A percentile compares a stretch with the other conserved stretches of the same genome.
phyloP scores from a whole-genome alignment of 2,113 vertebrate species.

The Neodontobutis hainanensis region DNA sequence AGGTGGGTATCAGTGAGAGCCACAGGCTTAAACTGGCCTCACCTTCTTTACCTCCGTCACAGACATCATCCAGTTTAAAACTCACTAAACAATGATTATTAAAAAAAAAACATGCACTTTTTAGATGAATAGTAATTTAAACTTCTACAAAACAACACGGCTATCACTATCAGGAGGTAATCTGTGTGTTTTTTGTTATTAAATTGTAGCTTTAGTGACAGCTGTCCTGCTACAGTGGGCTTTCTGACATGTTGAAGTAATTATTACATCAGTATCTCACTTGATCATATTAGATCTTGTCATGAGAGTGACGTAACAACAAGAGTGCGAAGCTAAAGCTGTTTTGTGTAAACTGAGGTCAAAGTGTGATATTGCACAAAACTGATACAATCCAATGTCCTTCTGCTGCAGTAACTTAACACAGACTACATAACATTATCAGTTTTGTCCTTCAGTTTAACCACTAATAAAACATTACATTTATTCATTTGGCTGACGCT shows the following conservation, averaged over 20 bases:
- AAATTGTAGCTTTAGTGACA: neutral
- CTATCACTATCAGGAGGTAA: neutral
- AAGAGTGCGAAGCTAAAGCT: neutral
- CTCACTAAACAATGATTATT: neutral
- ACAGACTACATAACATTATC: too few species aligned
- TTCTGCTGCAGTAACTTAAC: too few species aligned
- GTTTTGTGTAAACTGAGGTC: neutral
- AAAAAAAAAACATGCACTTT: neutral
- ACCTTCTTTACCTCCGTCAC: constrained; percentile 79
- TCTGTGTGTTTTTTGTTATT: neutral
- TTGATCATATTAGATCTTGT: neutral
- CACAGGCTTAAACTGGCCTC: constrained; percentile 75
- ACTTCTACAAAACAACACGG: too few species aligned
- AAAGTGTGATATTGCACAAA: neutral
- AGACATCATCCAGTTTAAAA: neutral
- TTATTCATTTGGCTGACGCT: too few species aligned
- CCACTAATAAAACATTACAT: too few species aligned
- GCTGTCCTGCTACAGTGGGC: neutral
- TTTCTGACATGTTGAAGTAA: neutral
- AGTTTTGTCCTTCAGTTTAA: too few species aligned
- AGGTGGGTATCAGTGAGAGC: constrained; percentile 79
- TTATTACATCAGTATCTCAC: neutral
- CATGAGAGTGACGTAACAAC: neutral
- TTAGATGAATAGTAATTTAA: too few species aligned
- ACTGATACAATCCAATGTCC: too few species aligned